A percentile compares a stretch with the other conserved stretches of the same genome.
Conservation (phyloP, 2,113 vertebrate species). For the human (Homo sapiens) region DNA sequence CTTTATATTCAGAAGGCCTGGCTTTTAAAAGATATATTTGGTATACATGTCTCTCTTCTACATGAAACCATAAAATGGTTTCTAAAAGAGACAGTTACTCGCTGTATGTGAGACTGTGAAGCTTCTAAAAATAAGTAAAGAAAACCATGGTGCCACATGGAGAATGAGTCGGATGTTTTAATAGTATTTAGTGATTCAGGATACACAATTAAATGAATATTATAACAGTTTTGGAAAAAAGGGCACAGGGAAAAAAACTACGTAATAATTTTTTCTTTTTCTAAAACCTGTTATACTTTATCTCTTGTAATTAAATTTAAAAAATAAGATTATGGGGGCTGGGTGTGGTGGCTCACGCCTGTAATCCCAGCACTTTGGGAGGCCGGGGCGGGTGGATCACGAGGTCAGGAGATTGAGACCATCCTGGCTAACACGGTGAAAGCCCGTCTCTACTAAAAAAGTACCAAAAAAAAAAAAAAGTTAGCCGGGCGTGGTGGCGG, state of each 20-base stretch:
- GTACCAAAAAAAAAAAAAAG: too few relatives aligned
- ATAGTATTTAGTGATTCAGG: neutral
- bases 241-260: neutral
- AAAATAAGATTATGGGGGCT: neutral
- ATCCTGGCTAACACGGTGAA: too few relatives aligned
- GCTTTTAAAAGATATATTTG: conserved; percentile 7
- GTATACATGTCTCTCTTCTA: neutral
- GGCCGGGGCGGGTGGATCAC: too few relatives aligned
- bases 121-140: neutral
- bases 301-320: neutral
- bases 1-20: conserved; percentile 1
- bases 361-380: too few relatives aligned
- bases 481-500: too few relatives aligned
- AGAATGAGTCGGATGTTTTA: neutral
- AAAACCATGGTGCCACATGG: neutral
- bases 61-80: neutral
- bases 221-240: neutral
- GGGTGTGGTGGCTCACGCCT: too few relatives aligned
- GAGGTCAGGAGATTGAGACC: too few relatives aligned
- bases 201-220: neutral
- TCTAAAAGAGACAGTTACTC: neutral
- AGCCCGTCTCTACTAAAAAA: too few relatives aligned
- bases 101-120: neutral
- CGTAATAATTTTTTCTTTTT: neutral
- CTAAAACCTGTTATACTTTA: neutral